Base-by-base conservation (phyloP, 2,113 vertebrate species). In the Diphyllodes magnificus region DNA sequence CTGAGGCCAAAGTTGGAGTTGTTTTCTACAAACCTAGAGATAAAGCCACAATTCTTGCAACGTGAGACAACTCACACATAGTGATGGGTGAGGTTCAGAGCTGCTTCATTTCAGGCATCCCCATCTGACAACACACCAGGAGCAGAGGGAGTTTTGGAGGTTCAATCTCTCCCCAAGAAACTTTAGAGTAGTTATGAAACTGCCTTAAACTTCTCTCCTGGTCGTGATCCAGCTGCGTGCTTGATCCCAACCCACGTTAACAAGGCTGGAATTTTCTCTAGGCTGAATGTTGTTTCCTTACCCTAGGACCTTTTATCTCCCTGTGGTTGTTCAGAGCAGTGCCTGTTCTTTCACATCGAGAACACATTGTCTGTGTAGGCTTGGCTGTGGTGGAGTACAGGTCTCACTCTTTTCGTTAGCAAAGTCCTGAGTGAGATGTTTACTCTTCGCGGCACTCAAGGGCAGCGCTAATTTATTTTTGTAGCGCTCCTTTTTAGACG, bases 401-500 rank as follows among this genome's bases (percentile, higher is more conserved):
- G 61, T 96, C 79, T 81, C 84, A 81, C 59, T 82, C 69, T 76
- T 88, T 88, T 53, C 24, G 4, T 89, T 78, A 93, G 47, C 50
- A 70, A 72, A 94, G 77, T 73, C 37, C 39, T 30, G 39, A 88
- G 80, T 91, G 69, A 94, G 86, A 39, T 90, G 66, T 93, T 95
- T 85, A 87, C 70, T 94, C 81, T 78, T 73, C 76, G 51, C 78
- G 88, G 49, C 10, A 35, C 83, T 93, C 90, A 95, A 95, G 88
- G 92, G 78, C 82, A 93, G 49, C 2, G 7, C 68, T 95, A 94
- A 96, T 96, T 96, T 97, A 92, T 95, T 96, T 97, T 93, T 95
- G 49, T 90, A 93, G 61, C 81, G 53, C 66, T 82, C 60, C 51
- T 85, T 84, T 96, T 95, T 56, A 80, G 93, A 50, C 4, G 1